phyloP scores from a whole-genome alignment of 2,888 invertebrate species.

The Hemithea aestivaria region DNA sequence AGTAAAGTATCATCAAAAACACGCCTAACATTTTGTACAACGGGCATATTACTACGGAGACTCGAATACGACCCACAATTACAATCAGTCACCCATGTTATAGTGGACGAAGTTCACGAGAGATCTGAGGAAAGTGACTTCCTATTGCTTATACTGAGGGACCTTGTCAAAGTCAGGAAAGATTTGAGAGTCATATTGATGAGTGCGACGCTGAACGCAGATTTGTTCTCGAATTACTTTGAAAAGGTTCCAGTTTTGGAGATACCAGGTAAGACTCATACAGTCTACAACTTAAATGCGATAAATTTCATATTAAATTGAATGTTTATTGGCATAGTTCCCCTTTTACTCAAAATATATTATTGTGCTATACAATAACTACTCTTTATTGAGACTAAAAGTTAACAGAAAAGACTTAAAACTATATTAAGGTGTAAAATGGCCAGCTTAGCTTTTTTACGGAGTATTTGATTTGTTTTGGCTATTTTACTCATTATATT shows the following conservation, averaged over 20 bases:
- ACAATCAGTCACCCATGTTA: constrained; percentile 88
- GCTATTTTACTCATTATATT: too few species aligned
- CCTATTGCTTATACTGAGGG: constrained; percentile 88
- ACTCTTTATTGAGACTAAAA: too few species aligned
- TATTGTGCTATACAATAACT: too few species aligned
- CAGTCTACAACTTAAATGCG: too few species aligned
- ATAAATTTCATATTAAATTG: too few species aligned
- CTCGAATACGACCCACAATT: constrained; percentile 88
- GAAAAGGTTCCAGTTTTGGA: constrained; percentile 86
- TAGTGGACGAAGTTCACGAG: constrained; percentile 96
- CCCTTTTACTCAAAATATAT: too few species aligned
- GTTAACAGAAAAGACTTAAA: too few species aligned
- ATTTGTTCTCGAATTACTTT: constrained; percentile 92
- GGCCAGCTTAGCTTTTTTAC: too few species aligned
- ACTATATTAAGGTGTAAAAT: too few species aligned
- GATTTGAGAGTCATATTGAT: constrained; percentile 92
- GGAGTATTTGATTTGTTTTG: too few species aligned
- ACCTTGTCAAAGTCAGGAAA: constrained; percentile 84
- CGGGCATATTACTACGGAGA: constrained; percentile 91
- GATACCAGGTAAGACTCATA: constrained; percentile 89
- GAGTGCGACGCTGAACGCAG: constrained; percentile 95
- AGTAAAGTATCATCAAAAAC: constrained; percentile 88
- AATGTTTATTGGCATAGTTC: too few species aligned
- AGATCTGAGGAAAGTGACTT: constrained; percentile 95
- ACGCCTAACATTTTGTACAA: constrained; percentile 94